phyloP scores from a whole-genome alignment of 1,140 invertebrate species.

The Brachionus asplanchnoidis region DNA sequence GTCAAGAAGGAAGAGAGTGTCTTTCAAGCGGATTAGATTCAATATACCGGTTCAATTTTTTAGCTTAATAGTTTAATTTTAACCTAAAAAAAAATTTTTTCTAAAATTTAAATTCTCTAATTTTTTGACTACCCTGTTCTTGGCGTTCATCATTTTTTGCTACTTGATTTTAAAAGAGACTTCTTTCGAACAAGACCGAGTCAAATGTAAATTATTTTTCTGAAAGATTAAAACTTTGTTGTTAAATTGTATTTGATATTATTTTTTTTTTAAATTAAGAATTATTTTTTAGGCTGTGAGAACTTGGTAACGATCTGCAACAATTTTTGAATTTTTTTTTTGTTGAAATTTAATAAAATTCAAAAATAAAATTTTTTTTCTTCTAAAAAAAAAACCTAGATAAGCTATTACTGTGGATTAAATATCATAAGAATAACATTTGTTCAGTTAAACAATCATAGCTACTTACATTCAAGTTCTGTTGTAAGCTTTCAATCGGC shows the following conservation, averaged over 20 bases:
- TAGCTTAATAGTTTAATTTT: not conserved
- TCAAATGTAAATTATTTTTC: not conserved
- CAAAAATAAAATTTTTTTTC: not conserved
- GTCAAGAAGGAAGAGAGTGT: not conserved
- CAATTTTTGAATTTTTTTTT: not conserved
- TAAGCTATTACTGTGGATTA: not conserved
- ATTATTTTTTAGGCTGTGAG: not conserved
- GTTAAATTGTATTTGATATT: not conserved
- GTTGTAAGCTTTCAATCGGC: conserved; percentile 17
- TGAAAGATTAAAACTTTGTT: not conserved
- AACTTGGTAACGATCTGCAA: not conserved
- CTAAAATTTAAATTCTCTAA: not conserved
- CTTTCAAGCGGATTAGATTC: conserved; percentile 1
- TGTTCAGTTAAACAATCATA: not conserved
- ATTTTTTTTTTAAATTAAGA: not conserved
- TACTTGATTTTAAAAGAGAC: not conserved
- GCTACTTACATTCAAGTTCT: not conserved
- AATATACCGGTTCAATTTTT: not conserved
- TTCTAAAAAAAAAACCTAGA: not conserved
- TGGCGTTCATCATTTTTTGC: not conserved
- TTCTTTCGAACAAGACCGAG: not conserved
- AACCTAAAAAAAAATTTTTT: not conserved
- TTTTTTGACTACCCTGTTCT: not conserved
- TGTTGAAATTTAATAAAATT: not conserved
- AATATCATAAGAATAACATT: not conserved